phyloP scores from a whole-genome alignment of 2,113 vertebrate species.

The Suncus etruscus region DNA sequence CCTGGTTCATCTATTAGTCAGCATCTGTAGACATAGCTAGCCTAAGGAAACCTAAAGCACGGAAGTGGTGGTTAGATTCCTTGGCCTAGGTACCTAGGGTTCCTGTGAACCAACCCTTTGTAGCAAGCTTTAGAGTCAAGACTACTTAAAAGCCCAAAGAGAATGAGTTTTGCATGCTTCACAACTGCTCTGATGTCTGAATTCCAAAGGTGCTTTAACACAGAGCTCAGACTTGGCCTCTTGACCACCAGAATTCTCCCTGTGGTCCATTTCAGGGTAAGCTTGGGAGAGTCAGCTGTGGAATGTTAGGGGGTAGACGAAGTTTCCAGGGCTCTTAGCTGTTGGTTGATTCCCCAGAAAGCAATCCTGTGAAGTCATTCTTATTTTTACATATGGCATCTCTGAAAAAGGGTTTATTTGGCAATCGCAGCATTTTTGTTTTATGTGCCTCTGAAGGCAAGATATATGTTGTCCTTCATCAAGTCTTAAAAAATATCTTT shows the following conservation, averaged over 20 bases:
- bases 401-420: slow-evolving; percentile 81
- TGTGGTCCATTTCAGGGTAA: slow-evolving; percentile 39
- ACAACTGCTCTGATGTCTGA: slow-evolving; percentile 32
- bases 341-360: slow-evolving; percentile 77
- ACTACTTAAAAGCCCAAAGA: slow-evolving; percentile 51
- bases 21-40: background rate
- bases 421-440: slow-evolving; percentile 79
- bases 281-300: slow-evolving; percentile 43
- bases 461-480: slow-evolving; percentile 79
- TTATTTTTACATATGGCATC: slow-evolving; percentile 80
- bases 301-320: slow-evolving; percentile 64
- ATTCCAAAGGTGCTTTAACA: slow-evolving; percentile 69
- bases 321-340: slow-evolving; percentile 63
- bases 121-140: slow-evolving; percentile 24
- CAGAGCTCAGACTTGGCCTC: slow-evolving; percentile 33
- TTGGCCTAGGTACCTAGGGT: slow-evolving; percentile 39
- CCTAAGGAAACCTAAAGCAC: slow-evolving; percentile 38
- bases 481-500: slow-evolving; percentile 81
- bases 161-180: slow-evolving; percentile 56
- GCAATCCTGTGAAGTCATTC: slow-evolving; percentile 73
- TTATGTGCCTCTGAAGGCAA: slow-evolving; percentile 81
- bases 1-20: no score
- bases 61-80: background rate
- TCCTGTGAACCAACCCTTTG: slow-evolving; percentile 29
- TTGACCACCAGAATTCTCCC: slow-evolving; percentile 56